Evolutionary conservation across 2,888 invertebrate genomes (phyloP), one percentile per base, ranked within the genome.

Genomic region (Tipula lateralis): DNA sequence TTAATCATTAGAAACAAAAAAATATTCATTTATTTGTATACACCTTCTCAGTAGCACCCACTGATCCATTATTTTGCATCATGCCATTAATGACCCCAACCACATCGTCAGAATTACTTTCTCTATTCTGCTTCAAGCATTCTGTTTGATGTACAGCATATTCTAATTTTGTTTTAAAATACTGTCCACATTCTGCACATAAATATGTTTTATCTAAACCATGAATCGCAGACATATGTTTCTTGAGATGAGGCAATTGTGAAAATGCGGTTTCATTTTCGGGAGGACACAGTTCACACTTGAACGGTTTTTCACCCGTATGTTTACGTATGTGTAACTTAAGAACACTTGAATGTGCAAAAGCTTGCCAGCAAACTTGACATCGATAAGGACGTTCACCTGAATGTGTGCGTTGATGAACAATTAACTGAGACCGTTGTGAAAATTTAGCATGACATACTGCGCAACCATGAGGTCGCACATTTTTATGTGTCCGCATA

Each of bases 141-240:
- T 89, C 88, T 83, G 92, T 91, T 83, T 90, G 90, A 88, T 96
- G 96, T 12, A 89, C 90, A 85, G 95, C 94, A 84, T 96, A 90
- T 84, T 95, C 93, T 83, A 91, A 93, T 89, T 96, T 96, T 34
- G 94, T 93, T 88, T 95, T 94, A 88, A 95, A 96, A 88, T 95
- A 95, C 83, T 92, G 91, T 34, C 93, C 91, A 89, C 96, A 96
- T 84, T 92, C 92, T 24, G 91, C 90, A 88, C 96, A 96, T 88
- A 94, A 93, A 88, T 96, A 96, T 0, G 96, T 94, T 86, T 95
- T 94, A 86, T 92, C 92, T 86, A 95, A 93, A 34, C 95, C 94
- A 89, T 96, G 96, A 84, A 96, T 95, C 87, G 95, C 95, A 86
- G 93, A 92, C 96, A 97, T 96, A 89, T 97, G 96, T 86, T 96